phyloP scores from a whole-genome alignment of 2,797 vertebrate species.

The Hydrocynus forskahlii region DNA sequence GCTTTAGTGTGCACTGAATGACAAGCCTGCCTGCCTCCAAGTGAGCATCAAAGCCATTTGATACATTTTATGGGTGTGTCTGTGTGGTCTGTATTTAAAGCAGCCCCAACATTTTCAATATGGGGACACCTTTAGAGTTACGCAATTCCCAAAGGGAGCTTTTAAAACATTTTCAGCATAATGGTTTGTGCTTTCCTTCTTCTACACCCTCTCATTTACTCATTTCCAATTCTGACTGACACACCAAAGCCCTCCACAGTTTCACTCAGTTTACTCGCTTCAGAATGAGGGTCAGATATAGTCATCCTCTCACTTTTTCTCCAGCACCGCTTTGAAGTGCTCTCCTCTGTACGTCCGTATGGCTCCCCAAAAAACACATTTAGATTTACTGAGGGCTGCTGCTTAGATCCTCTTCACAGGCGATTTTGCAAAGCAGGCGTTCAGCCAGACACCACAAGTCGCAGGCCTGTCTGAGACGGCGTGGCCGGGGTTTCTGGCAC shows the following conservation, averaged over 20 bases:
- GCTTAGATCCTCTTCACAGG: background rate
- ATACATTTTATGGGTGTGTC: background rate
- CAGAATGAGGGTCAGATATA: background rate
- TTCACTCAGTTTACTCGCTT: conserved; percentile 6
- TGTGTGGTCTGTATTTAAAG: background rate
- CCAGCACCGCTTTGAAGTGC: background rate
- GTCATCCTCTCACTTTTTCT: background rate
- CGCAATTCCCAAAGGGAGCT: conserved; percentile 23
- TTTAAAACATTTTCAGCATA: conserved; percentile 34
- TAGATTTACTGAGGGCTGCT: background rate
- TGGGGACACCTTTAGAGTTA: conserved; percentile 26
- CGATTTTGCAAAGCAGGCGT: background rate
- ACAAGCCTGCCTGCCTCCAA: conserved; percentile 44
- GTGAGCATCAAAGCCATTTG: conserved; percentile 30
- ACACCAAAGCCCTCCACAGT: background rate
- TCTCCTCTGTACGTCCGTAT: background rate
- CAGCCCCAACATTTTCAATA: conserved; percentile 18
- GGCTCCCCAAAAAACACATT: background rate
- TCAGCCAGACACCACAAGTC: background rate
- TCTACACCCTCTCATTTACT: conserved; percentile 18
- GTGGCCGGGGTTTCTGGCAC: background rate
- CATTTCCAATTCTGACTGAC: conserved; percentile 14
- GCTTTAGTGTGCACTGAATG: conserved; percentile 55
- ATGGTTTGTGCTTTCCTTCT: conserved; percentile 8
- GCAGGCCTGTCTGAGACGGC: background rate